Evolutionary conservation across 1,140 invertebrate species (phyloP).

Genomic region (Coelopa frigida): DNA sequence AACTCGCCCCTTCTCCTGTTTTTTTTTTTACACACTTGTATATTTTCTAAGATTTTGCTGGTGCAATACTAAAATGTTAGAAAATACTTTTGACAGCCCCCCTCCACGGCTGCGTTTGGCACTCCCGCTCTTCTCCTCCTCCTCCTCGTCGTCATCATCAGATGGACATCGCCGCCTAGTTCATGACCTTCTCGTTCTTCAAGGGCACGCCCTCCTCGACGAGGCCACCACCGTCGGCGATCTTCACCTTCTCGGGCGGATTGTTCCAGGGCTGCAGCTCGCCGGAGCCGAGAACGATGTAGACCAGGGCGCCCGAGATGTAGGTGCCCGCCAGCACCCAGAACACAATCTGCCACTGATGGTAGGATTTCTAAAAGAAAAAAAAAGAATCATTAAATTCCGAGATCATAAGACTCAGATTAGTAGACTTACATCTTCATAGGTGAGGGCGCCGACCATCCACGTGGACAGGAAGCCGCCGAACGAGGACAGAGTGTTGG

Average conservation of each 20-base stretch:
- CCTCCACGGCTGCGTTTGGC: not conserved
- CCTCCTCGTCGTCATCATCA: not conserved
- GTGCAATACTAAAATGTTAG: not conserved
- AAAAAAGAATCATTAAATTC: constrained; percentile 11
- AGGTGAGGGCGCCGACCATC: constrained; percentile 77
- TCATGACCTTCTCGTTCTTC: constrained; percentile 26
- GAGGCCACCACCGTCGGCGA: constrained; percentile 19
- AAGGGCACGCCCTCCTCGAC: constrained; percentile 40
- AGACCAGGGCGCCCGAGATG: constrained; percentile 59
- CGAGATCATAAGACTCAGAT: not conserved
- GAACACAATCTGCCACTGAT: constrained; percentile 78
- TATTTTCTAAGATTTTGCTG: no score
- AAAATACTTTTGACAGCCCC: constrained; percentile 1
- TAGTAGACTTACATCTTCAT: constrained; percentile 54
- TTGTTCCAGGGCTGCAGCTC: constrained; percentile 54
- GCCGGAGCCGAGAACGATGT: constrained; percentile 61
- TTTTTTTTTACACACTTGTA: no score
- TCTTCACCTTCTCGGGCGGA: constrained; percentile 36
- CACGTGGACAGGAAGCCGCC: constrained; percentile 79
- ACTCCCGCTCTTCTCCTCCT: not conserved
- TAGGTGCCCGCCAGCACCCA: constrained; percentile 72
- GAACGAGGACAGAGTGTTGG: constrained; percentile 81
- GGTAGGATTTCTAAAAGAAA: constrained; percentile 59
- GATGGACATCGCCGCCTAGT: not conserved
- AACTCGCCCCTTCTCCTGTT: no score